These are phyloP conservation scores for human DNA, from an alignment of 2,113 vertebrate species.

Conservation along the genomic window GRCh38 chr1:33090501-33091000, in stretches of 20 bases:
- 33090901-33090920: background rate
- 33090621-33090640: background rate
- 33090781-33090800: background rate
- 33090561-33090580: background rate
- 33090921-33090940: background rate
- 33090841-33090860: background rate
- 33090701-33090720: background rate
- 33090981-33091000: background rate
- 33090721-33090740: background rate
- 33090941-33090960: background rate
- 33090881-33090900: background rate
- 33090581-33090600: background rate
- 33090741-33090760: background rate
- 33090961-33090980: background rate
- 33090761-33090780: background rate
- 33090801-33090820: background rate
- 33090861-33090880: background rate
- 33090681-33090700: background rate
- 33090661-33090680: background rate
- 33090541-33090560: background rate
- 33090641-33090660: background rate
- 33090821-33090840: background rate
- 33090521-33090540: background rate
- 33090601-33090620: background rate
- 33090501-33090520: background rate